A percentile compares a stretch with the other conserved stretches of the same genome.
phyloP scores from a whole-genome alignment of 2,888 invertebrate species.

The Julus scanicus region DNA sequence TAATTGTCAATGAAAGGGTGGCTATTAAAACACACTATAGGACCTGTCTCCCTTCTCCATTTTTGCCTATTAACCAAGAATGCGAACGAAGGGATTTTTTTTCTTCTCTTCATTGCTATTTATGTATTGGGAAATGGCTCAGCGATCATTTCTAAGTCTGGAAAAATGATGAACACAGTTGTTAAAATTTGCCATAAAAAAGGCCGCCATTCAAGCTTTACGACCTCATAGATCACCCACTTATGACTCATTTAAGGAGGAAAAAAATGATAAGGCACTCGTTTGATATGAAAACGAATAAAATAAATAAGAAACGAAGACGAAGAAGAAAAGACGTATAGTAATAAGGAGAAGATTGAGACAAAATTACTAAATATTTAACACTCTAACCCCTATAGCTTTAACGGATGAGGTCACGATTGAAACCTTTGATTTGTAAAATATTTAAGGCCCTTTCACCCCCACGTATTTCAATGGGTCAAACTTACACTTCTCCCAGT shows the following conservation, averaged over 20 bases:
- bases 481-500: too few relatives aligned
- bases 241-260: conserved; percentile 38
- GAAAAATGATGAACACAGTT: conserved; percentile 42
- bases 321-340: not conserved
- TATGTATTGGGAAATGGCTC: conserved; percentile 20
- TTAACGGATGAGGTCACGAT: not conserved
- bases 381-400: not conserved
- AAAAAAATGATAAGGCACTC: conserved; percentile 21
- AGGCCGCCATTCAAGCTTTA: conserved; percentile 17
- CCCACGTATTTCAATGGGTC: too few relatives aligned
- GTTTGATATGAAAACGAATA: conserved; percentile 39
- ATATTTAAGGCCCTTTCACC: too few relatives aligned
- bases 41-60: not conserved
- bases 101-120: conserved; percentile 5
- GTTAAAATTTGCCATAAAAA: conserved; percentile 38
- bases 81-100: not conserved
- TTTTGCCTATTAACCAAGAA: conserved; percentile 23
- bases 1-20: not conserved
- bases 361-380: not conserved
- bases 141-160: conserved; percentile 39
- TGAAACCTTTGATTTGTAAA: not conserved
- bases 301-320: conserved; percentile 39
- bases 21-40: not conserved
- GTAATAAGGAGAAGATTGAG: not conserved
- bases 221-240: conserved; percentile 30